These are phyloP conservation scores for Eulemur coronatus DNA, from an alignment of 2,797 vertebrate species.

Conservation along the genomic window DNA sequence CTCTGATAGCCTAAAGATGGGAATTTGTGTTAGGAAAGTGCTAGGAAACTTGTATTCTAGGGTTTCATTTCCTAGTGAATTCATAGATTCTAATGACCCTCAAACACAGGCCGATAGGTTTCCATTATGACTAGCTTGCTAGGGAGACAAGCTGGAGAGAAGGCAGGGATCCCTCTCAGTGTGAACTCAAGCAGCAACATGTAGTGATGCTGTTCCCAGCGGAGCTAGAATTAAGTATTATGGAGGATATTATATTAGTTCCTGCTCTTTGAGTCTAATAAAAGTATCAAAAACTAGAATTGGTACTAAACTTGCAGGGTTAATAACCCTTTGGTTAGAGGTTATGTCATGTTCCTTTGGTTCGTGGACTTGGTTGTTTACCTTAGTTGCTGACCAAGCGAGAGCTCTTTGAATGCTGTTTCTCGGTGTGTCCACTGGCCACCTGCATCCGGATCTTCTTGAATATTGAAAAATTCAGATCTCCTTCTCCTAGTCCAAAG, in stretches of 20 bases:
- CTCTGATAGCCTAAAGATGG: neutral
- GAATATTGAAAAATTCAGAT: neutral
- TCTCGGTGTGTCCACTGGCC: neutral
- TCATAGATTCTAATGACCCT: neutral
- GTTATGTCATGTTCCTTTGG: neutral
- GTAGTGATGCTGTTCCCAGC: too few relatives aligned
- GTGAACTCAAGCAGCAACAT: neutral
- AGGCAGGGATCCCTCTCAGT: neutral
- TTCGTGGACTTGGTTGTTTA: accelerated
- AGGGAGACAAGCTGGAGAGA: neutral
- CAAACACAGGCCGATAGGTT: accelerated
- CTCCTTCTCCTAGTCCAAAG: neutral
- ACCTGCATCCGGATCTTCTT: neutral
- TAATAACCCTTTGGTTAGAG: neutral
- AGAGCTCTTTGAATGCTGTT: neutral
- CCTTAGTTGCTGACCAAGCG: neutral
- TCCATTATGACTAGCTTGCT: neutral
- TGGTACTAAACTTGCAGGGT: neutral
- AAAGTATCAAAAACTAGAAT: too few relatives aligned
- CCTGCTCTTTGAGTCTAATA: too few relatives aligned
- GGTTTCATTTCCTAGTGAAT: neutral
- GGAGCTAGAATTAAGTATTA: too few relatives aligned
- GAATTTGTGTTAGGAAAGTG: neutral
- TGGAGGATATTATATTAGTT: neutral
- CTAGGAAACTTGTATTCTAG: too few relatives aligned